phyloP scores from a whole-genome alignment of 2,113 vertebrate genomes.

The Dasyornis broadbenti region DNA sequence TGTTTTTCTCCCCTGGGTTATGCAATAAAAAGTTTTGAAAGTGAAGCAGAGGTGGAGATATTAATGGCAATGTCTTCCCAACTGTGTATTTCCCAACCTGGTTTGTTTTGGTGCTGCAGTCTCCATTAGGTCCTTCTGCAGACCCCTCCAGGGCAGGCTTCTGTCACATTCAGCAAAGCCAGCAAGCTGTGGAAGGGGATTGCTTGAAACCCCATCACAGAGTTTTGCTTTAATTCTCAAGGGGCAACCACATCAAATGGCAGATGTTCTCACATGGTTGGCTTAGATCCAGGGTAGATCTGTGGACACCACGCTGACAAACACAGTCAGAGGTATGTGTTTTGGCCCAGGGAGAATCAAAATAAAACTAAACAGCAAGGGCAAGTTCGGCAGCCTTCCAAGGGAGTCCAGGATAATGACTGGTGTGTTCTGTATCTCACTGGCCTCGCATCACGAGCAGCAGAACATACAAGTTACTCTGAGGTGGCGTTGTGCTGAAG shows the following conservation, averaged over 20 bases:
- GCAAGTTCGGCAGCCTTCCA: neutral
- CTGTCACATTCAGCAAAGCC: neutral
- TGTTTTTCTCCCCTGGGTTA: neutral
- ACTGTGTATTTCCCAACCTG: neutral
- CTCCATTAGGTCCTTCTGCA: neutral
- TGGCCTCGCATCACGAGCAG: neutral
- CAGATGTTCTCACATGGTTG: neutral
- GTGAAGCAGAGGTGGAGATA: neutral
- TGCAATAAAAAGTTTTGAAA: neutral
- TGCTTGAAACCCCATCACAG: neutral
- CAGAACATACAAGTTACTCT: neutral
- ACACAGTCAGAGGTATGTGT: neutral
- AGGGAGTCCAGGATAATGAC: neutral
- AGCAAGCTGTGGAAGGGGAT: neutral
- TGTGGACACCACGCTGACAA: neutral
- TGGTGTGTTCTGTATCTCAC: neutral
- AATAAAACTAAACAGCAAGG: neutral
- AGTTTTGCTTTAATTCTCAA: neutral
- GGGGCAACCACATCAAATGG: neutral
- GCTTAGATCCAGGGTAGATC: neutral
- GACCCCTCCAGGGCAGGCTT: neutral
- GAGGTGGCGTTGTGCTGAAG: neutral
- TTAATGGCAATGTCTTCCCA: neutral
- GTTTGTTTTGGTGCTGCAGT: neutral
- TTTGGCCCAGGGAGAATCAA: neutral